These are phyloP conservation scores for Drosophila lutescens DNA, from an alignment of 2,888 invertebrate genomes.

Conservation along the genomic window DNA sequence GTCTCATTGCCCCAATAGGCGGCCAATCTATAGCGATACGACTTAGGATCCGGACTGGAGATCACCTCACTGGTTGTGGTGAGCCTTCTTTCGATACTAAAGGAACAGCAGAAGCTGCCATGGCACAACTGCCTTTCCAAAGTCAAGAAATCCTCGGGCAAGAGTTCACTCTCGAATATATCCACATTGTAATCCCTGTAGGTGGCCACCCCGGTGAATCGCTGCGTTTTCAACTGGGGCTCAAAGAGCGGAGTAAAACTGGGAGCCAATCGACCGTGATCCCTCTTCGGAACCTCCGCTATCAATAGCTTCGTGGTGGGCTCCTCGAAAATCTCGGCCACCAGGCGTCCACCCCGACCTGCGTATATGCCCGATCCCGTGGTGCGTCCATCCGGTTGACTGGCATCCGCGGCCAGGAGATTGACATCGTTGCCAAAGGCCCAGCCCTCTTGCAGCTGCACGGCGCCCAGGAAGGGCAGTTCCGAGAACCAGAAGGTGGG, in stretches of 20 bases:
- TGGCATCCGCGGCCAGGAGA: slow-evolving; percentile 87
- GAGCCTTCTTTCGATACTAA: slow-evolving; percentile 46
- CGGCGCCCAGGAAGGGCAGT: slow-evolving; percentile 87
- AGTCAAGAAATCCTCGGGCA: slow-evolving; percentile 50
- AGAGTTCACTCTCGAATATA: slow-evolving; percentile 61
- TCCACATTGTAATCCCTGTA: slow-evolving; percentile 79
- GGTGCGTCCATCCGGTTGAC: slow-evolving; percentile 85
- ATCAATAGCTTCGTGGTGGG: slow-evolving; percentile 62
- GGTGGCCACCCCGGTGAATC: slow-evolving; percentile 63
- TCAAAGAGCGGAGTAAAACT: slow-evolving; percentile 48
- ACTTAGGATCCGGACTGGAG: not conserved
- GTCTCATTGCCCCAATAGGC: slow-evolving; percentile 72
- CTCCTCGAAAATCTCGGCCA: slow-evolving; percentile 66
- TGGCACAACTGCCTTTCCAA: slow-evolving; percentile 33
- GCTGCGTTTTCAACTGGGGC: slow-evolving; percentile 52
- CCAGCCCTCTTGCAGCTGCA: slow-evolving; percentile 87
- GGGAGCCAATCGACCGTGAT: slow-evolving; percentile 9
- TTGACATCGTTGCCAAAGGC: slow-evolving; percentile 86
- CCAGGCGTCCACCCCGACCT: slow-evolving; percentile 78
- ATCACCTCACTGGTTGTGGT: slow-evolving; percentile 54
- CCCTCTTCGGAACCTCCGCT: slow-evolving; percentile 75
- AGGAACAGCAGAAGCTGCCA: slow-evolving; percentile 82
- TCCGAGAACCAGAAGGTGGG: slow-evolving; percentile 93
- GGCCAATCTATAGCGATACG: slow-evolving; percentile 77
- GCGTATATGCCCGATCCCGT: slow-evolving; percentile 88